Base-by-base conservation (phyloP, 35 echinoderm and acorn worm genomes). In the Apostichopus californicus region DNA sequence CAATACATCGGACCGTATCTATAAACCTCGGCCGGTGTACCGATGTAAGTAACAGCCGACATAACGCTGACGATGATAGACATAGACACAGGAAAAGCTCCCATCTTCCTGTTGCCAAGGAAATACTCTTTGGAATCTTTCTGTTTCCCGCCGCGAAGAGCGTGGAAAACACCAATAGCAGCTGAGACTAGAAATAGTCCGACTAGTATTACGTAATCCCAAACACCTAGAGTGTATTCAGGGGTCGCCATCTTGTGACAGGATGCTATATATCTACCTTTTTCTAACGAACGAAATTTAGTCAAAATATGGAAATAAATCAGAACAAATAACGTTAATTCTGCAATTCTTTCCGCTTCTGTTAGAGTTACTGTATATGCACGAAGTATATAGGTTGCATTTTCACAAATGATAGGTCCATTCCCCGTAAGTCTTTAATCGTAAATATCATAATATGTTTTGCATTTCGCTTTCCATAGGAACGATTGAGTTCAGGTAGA, bases 181-280 rank as follows among this genome's bases (percentile, higher is more conserved):
- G 57, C 79, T 11, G 80, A 86, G 9, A 87, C 6, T 54, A 55
- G 5, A 0, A 93, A 55, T 5, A 93, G 21, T 18, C 22, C 57
- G 18, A 77, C 56, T 73, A 93, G 70, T 25, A 93, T 66, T 22
- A 93, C 24, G 55, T 86, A 93, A 55, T 93, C 92, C 60, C 70
- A 24, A 0, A 80, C 13, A 54, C 21, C 21, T 80, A 80, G 21
- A 12, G 52, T 80, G 23, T 80, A 28, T 54, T 80, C 78, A 9
- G 52, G 12, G 5, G 22, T 80, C 13, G 22, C 52, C 78, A 80
- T 54, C 22, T 54, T 28, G 21, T 18, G 4, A 54, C 21, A 80
- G 22, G 21, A 80, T 17, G 64, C 34, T 46, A 46, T 46, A 46
- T 46, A 46, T 46, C 2, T 46, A 46, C 34, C 34, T 46, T 4